phyloP scores from a whole-genome alignment of 1,140 invertebrate genomes.

The Triops cancriformis region DNA sequence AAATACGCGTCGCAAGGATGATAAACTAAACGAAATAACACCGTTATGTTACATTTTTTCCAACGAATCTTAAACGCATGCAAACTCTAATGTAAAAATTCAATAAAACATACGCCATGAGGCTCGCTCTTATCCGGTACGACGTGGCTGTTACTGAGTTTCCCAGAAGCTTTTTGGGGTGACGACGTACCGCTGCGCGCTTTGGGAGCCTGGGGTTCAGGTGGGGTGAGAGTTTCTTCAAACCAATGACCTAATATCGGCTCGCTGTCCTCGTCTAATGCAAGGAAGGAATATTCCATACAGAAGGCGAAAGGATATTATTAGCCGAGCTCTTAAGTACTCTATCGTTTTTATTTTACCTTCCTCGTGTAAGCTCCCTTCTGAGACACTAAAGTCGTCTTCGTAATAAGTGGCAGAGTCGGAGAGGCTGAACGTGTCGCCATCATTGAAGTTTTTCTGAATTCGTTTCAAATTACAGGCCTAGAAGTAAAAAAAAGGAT shows the following conservation, averaged over 20 bases:
- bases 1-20: conserved; percentile 65
- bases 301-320: neutral
- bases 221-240: conserved; percentile 76
- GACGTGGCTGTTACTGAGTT: conserved; percentile 43
- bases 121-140: conserved; percentile 85
- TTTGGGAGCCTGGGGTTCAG: conserved; percentile 43
- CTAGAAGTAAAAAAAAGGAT: conserved; percentile 34
- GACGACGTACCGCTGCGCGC: conserved; percentile 35
- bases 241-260: conserved; percentile 86
- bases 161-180: conserved; percentile 39
- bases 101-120: conserved; percentile 57
- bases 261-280: conserved; percentile 69
- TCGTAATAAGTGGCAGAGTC: conserved; percentile 89
- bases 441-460: conserved; percentile 65
- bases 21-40: conserved; percentile 57
- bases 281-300: neutral
- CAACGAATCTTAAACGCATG: neutral
- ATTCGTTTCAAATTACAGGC: conserved; percentile 72
- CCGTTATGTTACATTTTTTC: neutral
- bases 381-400: conserved; percentile 77
- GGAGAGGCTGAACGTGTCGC: conserved; percentile 71
- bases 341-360: conserved; percentile 44
- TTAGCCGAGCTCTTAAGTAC: neutral
- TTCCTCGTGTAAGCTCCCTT: conserved; percentile 69
- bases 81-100: conserved; percentile 2